These are phyloP conservation scores for Cnemophilus loriae DNA, from an alignment of 2,113 vertebrate species.

Conservation along the genomic window DNA sequence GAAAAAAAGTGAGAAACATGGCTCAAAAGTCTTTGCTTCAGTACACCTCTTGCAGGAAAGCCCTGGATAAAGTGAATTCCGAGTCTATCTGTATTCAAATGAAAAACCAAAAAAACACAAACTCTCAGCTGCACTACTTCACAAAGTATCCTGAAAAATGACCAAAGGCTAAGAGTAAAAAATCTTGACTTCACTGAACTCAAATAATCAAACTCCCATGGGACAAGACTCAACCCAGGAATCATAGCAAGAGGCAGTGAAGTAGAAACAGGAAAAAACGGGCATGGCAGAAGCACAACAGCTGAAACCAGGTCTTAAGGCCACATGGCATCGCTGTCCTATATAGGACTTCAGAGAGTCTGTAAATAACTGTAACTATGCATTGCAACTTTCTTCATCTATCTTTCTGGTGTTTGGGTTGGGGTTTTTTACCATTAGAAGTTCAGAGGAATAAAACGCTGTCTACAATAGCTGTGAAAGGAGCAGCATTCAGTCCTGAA, in stretches of 20 bases:
- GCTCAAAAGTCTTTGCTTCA: background rate
- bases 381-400: background rate
- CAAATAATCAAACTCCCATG: background rate
- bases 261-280: background rate
- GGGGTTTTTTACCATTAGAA: background rate
- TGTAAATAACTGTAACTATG: background rate
- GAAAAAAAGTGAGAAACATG: background rate
- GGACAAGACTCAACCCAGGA: background rate
- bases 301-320: background rate
- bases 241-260: background rate
- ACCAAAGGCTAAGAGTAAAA: background rate
- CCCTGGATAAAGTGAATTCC: background rate
- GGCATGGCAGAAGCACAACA: background rate
- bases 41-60: background rate
- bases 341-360: background rate
- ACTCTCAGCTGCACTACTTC: background rate
- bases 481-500: background rate
- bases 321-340: background rate
- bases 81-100: background rate
- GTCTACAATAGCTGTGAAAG: background rate
- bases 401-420: background rate
- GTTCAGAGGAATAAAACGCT: background rate
- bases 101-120: background rate
- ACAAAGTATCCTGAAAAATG: background rate
- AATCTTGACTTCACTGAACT: background rate